Evolutionary conservation across 2,888 invertebrate species (phyloP).

Genomic region (Limenitis arthemis): DNA sequence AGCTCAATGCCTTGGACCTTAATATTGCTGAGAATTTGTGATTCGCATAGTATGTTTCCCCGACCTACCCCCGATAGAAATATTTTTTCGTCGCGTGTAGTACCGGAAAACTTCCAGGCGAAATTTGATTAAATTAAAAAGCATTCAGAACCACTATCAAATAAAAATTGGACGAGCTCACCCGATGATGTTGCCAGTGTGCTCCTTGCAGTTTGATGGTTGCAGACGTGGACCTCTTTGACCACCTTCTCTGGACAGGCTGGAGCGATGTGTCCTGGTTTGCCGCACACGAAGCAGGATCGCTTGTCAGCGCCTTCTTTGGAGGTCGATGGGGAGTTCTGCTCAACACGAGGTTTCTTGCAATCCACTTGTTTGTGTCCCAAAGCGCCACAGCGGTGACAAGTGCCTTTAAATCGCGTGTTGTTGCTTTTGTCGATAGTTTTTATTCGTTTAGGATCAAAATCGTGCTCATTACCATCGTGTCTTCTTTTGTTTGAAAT

Average conservation of each 20-base stretch:
- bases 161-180: slow-evolving; percentile 9
- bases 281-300: not conserved
- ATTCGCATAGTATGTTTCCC: slow-evolving; percentile 8
- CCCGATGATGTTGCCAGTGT: slow-evolving; percentile 11
- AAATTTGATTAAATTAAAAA: slow-evolving; percentile 7
- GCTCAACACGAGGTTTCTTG: not conserved
- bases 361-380: not conserved
- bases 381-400: not conserved
- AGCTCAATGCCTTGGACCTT: not conserved
- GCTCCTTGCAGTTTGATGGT: not conserved
- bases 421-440: not conserved
- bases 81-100: slow-evolving; percentile 19
- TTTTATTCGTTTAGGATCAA: too few relatives aligned
- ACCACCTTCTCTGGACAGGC: not conserved
- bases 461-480: too few relatives aligned
- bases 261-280: not conserved
- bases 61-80: slow-evolving; percentile 20
- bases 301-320: too few relatives aligned
- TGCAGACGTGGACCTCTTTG: not conserved
- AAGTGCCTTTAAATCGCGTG: not conserved
- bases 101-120: slow-evolving; percentile 10
- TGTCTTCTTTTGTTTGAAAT: not conserved
- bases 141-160: slow-evolving; percentile 16
- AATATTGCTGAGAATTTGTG: not conserved
- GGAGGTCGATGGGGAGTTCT: not conserved